These are phyloP conservation scores for Equus quagga DNA, from an alignment of 2,113 vertebrate genomes.

Conservation along the genomic window DNA sequence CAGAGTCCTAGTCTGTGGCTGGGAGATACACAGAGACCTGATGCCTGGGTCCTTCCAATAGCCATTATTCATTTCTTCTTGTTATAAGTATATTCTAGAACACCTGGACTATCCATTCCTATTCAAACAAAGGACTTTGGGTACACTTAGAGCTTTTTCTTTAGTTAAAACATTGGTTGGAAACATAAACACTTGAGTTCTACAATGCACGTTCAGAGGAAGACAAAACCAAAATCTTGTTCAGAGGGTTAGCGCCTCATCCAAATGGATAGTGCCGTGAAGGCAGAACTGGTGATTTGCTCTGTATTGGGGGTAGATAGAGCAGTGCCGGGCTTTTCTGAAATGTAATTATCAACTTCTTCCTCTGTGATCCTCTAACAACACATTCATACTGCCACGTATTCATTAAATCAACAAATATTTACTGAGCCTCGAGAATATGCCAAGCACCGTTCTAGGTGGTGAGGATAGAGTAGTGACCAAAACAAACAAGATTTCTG, in stretches of 20 bases:
- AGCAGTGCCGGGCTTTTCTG: background rate
- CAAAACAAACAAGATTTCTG: background rate
- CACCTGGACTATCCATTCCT: background rate
- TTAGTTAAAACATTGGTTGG: background rate
- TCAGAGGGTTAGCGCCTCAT: background rate
- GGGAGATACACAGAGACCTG: background rate
- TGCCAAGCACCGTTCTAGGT: background rate
- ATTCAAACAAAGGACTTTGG: background rate
- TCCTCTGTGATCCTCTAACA: background rate
- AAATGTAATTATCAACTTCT: background rate
- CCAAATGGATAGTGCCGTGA: background rate
- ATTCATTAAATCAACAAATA: background rate
- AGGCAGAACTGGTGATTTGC: background rate
- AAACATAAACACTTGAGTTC: background rate
- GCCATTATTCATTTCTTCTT: background rate
- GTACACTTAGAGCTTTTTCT: background rate
- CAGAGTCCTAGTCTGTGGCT: background rate
- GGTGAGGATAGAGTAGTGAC: background rate
- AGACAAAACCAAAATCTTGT: background rate
- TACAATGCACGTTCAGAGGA: background rate
- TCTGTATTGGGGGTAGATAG: background rate
- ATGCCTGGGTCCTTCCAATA: background rate
- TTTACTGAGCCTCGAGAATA: background rate
- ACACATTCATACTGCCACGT: background rate
- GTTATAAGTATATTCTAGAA: background rate